These are phyloP conservation scores for Rhaphigaster nebulosa DNA, from an alignment of 2,888 invertebrate genomes.

Conservation along the genomic window DNA sequence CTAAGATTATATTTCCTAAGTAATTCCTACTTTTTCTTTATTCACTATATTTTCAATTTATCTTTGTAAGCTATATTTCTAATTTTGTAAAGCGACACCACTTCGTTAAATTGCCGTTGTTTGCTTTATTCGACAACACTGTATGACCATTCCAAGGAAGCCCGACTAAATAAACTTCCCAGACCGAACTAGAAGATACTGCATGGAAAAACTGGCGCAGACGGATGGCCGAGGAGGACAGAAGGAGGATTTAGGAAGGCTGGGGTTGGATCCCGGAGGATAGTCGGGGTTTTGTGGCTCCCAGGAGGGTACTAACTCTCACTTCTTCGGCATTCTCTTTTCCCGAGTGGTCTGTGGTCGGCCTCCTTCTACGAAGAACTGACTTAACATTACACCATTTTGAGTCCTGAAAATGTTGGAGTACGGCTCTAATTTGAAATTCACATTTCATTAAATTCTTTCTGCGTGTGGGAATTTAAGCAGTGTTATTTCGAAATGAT, in stretches of 20 bases:
- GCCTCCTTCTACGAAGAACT: not conserved
- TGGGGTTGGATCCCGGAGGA: not conserved
- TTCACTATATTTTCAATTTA: too few relatives aligned
- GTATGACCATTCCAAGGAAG: not conserved
- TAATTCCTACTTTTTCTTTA: too few relatives aligned
- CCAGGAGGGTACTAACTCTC: constrained; percentile 1
- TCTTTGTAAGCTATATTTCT: too few relatives aligned
- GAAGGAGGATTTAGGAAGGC: not conserved
- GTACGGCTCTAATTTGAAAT: too few relatives aligned
- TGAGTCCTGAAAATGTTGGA: not conserved
- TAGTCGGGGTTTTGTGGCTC: not conserved
- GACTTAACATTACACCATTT: not conserved
- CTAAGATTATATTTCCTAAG: too few relatives aligned
- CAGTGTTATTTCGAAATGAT: too few relatives aligned
- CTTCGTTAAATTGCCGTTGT: too few relatives aligned
- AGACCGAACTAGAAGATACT: not conserved
- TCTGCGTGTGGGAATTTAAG: too few relatives aligned
- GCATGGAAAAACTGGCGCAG: not conserved
- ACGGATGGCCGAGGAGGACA: not conserved
- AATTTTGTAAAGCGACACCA: too few relatives aligned
- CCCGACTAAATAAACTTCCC: not conserved
- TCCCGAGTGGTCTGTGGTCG: not conserved
- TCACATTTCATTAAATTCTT: too few relatives aligned
- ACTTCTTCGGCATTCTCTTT: not conserved
- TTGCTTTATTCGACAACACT: not conserved